phyloP scores from a whole-genome alignment of 2,113 vertebrate species.

The Hylia prasina region DNA sequence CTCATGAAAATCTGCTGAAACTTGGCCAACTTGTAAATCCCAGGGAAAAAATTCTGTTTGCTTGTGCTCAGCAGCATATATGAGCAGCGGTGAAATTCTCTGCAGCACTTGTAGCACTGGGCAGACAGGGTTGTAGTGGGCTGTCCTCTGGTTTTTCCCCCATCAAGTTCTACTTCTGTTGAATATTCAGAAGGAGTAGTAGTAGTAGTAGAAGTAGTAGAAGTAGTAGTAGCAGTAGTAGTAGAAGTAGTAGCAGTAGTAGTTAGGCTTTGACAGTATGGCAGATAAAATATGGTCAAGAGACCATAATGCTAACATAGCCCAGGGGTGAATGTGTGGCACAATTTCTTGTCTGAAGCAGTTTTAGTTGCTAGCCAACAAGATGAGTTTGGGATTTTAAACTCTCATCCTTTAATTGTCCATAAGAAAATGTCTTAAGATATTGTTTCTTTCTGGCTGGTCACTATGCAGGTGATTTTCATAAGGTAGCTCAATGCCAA shows the following conservation, averaged over 20 bases:
- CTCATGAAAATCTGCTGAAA: conserved; percentile 39
- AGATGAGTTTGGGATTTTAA: neutral
- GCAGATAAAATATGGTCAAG: neutral
- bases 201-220: neutral
- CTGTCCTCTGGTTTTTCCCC: neutral
- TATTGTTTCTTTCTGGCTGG: neutral
- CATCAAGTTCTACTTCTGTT: neutral
- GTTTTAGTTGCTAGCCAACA: neutral
- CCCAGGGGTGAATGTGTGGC: fast-evolving
- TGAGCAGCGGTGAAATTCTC: neutral
- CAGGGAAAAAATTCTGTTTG: neutral
- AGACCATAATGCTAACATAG: neutral
- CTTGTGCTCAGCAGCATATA: neutral
- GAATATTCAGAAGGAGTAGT: neutral
- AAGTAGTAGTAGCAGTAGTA: too few species aligned
- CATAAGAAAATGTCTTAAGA: neutral
- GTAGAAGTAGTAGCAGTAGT: too few species aligned
- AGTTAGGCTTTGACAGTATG: neutral
- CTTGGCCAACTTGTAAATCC: neutral
- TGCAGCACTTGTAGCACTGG: fast-evolving
- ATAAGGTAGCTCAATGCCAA: neutral
- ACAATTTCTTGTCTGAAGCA: neutral
- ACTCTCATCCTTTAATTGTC: neutral
- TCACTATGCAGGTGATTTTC: neutral
- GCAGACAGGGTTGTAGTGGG: neutral